These are phyloP conservation scores for Tetragnatha versicolor DNA, from an alignment of 1,140 invertebrate genomes.

Conservation along the genomic window DNA sequence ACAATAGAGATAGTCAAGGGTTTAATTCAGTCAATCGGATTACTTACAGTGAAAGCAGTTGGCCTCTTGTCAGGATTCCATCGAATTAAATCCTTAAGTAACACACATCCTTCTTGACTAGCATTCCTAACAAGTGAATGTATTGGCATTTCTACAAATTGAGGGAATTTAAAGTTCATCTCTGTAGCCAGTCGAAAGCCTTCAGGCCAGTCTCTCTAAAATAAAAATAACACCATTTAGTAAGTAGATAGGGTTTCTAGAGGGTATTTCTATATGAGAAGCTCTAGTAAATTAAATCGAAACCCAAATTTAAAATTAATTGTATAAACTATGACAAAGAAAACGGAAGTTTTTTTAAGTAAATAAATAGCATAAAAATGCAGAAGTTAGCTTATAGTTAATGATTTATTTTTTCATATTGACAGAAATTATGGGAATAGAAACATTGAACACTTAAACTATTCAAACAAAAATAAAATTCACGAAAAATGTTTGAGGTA, in stretches of 20 bases:
- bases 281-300: background rate
- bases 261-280: no score
- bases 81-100: slow-evolving; percentile 86
- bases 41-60: slow-evolving; percentile 82
- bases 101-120: slow-evolving; percentile 79
- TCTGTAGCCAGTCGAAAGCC: slow-evolving; percentile 89
- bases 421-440: no score
- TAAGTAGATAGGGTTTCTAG: no score
- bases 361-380: background rate
- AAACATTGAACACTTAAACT: no score
- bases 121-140: slow-evolving; percentile 84
- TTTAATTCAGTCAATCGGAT: no score
- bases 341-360: background rate
- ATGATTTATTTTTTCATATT: no score
- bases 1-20: no score
- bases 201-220: slow-evolving; percentile 90
- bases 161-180: slow-evolving; percentile 97
- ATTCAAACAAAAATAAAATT: no score
- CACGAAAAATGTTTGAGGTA: no score
- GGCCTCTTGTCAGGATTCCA: slow-evolving; percentile 95
- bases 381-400: no score
- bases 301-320: background rate
- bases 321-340: background rate
- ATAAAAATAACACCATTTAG: background rate
- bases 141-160: slow-evolving; percentile 80